These are phyloP conservation scores for Eupleurogrammus muticus DNA, from an alignment of 2,797 vertebrate genomes.

Conservation along the genomic window DNA sequence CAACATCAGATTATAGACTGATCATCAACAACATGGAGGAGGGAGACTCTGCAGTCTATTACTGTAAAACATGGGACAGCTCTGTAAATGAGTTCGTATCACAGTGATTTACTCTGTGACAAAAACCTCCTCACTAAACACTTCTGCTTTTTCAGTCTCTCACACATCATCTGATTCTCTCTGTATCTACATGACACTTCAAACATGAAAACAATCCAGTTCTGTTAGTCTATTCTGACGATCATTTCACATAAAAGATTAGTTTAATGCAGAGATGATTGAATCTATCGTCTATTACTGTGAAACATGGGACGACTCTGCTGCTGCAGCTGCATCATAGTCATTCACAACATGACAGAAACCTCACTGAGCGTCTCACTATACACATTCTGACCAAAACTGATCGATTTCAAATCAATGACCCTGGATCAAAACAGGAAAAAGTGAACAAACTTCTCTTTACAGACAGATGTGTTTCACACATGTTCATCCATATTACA, in stretches of 20 bases:
- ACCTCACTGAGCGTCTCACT: slow-evolving; percentile 38
- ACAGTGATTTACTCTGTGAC: slow-evolving; percentile 58
- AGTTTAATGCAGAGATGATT: no score
- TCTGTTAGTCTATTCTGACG: no score
- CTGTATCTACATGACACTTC: neutral
- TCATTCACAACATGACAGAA: slow-evolving; percentile 60
- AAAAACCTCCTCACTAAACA: slow-evolving; percentile 54
- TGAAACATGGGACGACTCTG: neutral
- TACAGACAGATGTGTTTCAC: no score
- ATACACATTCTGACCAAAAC: neutral
- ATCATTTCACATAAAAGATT: no score
- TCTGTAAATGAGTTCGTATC: neutral
- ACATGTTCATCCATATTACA: no score
- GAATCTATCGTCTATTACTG: neutral
- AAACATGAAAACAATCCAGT: no score
- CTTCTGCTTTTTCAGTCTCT: slow-evolving; percentile 35
- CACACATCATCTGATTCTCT: no score
- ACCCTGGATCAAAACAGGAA: no score
- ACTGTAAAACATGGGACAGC: neutral
- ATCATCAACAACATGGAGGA: slow-evolving; percentile 45
- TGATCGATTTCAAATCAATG: no score
- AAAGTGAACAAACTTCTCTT: no score
- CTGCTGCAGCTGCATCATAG: slow-evolving; percentile 15
- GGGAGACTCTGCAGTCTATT: slow-evolving; percentile 60
- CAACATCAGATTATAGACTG: slow-evolving; percentile 34